Base-by-base conservation (phyloP, 2,888 invertebrate genomes). In the Phymatocera aterrima region DNA sequence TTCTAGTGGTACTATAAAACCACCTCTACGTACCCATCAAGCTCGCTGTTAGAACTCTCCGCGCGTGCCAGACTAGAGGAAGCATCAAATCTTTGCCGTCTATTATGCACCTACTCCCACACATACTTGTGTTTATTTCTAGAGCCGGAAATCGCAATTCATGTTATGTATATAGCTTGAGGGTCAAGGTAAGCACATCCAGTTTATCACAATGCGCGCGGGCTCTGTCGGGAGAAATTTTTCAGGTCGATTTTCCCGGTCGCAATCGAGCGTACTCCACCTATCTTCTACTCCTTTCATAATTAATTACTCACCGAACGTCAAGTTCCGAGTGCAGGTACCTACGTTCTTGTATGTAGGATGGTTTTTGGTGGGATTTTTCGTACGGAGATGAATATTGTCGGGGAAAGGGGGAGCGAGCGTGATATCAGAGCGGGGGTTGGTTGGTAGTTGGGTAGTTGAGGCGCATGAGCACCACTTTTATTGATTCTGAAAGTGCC, bases 401-500 rank as follows among this genome's bases (percentile, higher is more conserved):
- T n/a, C 15, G 72, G 34, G 75, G 68, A 46, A 34, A 75, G 61
- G 64, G 64, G 68, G 43, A 37, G 78, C 77, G 65, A 77, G 77
- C 77, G 78, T 79, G 80, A 78, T 78, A 46, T 75, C 72, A 51
- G 78, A 54, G 81, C 34, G 75, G 81, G 77, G 82, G 79, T 82
- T 79, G 80, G 78, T 79, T 80, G 84, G 89, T 84, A 88, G 89
- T 90, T 89, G 81, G 84, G 89, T 84, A 88, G 89, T 90, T 89
- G 88, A 89, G 88, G 89, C 90, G 90, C 90, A 90, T 90, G 90
- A 90, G 90, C 90, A 90, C 90, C 89, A 90, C 89, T 90, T 90
- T 90, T 90, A 90, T 90, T 90, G 90, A 90, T 90, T 90, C 90
- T 89, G 90, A 90, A 90, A 90, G 90, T 90, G 90, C 90, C 90